These are phyloP conservation scores for Trachelus stipa DNA, from an alignment of 2,888 invertebrate species.

Conservation along the genomic window DNA sequence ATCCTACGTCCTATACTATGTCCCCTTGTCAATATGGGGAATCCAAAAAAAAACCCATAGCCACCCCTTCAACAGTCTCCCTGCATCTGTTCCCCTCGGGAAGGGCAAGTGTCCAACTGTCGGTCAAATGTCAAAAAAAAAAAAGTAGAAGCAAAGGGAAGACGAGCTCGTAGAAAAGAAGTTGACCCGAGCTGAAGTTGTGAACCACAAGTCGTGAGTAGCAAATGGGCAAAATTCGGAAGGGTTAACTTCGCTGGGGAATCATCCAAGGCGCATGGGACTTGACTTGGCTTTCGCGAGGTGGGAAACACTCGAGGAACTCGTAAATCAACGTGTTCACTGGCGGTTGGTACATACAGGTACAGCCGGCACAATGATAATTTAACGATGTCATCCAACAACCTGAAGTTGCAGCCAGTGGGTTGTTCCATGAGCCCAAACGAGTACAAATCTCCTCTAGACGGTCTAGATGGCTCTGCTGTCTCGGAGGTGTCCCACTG, in stretches of 20 bases:
- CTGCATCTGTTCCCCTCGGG: not conserved
- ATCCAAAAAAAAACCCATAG: not conserved
- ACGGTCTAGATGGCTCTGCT: conserved; percentile 15
- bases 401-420: conserved; percentile 37
- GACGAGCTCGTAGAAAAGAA: not conserved
- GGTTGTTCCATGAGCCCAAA: conserved; percentile 53
- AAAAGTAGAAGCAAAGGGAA: not conserved
- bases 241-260: not conserved
- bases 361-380: conserved; percentile 26
- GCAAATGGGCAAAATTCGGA: not conserved
- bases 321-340: conserved; percentile 40
- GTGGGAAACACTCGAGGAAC: not conserved
- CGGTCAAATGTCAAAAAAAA: not conserved
- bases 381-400: conserved; percentile 43
- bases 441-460: conserved; percentile 49
- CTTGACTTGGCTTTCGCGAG: not conserved
- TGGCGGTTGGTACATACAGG: not conserved
- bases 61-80: conserved; percentile 14
- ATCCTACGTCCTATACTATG: conserved; percentile 47
- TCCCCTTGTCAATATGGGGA: conserved; percentile 25
- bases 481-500: conserved; percentile 32
- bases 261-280: not conserved
- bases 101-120: not conserved
- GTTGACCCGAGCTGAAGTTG: not conserved
- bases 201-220: not conserved